Conservation (phyloP, 2,113 vertebrate species). For the Myotis lucifugus region DNA sequence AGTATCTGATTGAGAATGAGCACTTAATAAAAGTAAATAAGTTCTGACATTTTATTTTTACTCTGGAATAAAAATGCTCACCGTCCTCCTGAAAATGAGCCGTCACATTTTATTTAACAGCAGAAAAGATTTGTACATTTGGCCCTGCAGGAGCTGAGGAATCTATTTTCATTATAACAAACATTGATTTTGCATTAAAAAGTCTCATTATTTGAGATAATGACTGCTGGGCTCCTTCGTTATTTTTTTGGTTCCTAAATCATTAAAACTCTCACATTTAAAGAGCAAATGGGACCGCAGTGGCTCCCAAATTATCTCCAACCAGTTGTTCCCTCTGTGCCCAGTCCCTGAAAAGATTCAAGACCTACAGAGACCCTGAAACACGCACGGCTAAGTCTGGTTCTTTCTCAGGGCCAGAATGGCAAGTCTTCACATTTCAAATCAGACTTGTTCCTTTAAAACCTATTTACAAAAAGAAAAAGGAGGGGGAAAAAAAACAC, state of each 20-base stretch:
- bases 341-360: not conserved
- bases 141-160: slow-evolving; percentile 84
- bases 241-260: slow-evolving; percentile 88
- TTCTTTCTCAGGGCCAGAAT: not conserved
- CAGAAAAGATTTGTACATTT: slow-evolving; percentile 83
- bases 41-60: slow-evolving; percentile 84
- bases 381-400: rapidly evolving
- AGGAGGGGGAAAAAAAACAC: rapidly evolving
- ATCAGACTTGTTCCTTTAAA: not conserved
- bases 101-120: slow-evolving; percentile 82
- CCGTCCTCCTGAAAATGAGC: slow-evolving; percentile 81
- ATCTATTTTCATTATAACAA: slow-evolving; percentile 90
- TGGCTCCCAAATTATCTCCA: slow-evolving; percentile 60
- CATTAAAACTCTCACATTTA: slow-evolving; percentile 82
- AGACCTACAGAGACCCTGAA: rapidly evolving
- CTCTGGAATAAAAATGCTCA: slow-evolving; percentile 82
- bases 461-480: not conserved
- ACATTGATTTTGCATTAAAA: slow-evolving; percentile 91
- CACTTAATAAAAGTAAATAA: slow-evolving; percentile 83
- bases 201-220: slow-evolving; percentile 90
- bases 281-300: slow-evolving; percentile 71
- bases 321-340: not conserved
- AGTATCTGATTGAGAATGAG: slow-evolving; percentile 77
- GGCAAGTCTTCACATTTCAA: not conserved
- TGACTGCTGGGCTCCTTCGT: slow-evolving; percentile 86